Base-by-base conservation (phyloP, 2,113 vertebrate genomes). In the Limnothrissa miodon region DNA sequence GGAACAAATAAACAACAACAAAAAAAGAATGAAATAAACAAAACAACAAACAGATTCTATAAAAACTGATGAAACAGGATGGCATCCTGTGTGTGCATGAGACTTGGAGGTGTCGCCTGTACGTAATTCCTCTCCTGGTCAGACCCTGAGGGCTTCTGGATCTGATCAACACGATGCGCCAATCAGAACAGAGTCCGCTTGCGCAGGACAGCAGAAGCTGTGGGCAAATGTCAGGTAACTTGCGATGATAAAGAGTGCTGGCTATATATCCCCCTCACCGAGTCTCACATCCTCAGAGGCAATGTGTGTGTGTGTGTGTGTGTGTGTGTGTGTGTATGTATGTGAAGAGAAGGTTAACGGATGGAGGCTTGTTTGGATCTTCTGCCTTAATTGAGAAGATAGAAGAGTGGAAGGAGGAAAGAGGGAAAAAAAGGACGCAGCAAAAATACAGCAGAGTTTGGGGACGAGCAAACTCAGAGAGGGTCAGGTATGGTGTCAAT, bases 11-110 rank as follows among this genome's bases (percentile, higher is more conserved):
- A 81, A 80, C 80, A 11, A 81, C 17, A 39, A 42, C 83, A 82
- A 74, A 81, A 48, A 7, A 21, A 19, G 4, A 21, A 42, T 5
- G 36, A 88, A 91, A 88, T 78, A 36, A 25, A 84, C 23, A 66
- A 83, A 6, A 25, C 1, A 62, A 74, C 81, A 36, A 66, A 56
- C 59, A 59, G 36, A 29, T 45, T 80, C 79, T 81, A 11, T 62
- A 13, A 45, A 48, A 84, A 70, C 33, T 70, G 29, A 74, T 17
- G 66, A 36, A 39, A 74, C 66, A 13, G 66, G 66, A 74, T 15
- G 36, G 66, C 66, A 74, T 74, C 66, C 15, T 1, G 66, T 74
- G 33, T 74, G 66, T 33, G 36, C 33, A 17, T 11, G 29, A 74
- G 66, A 74, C 5, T 74, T 74, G 4, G 8, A 74, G 66, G 66